These are phyloP conservation scores for Aurelia sp. DNA, from an alignment of 30 jellyfish, hydroid and myxozoan genomes.

Conservation along the genomic window DNA sequence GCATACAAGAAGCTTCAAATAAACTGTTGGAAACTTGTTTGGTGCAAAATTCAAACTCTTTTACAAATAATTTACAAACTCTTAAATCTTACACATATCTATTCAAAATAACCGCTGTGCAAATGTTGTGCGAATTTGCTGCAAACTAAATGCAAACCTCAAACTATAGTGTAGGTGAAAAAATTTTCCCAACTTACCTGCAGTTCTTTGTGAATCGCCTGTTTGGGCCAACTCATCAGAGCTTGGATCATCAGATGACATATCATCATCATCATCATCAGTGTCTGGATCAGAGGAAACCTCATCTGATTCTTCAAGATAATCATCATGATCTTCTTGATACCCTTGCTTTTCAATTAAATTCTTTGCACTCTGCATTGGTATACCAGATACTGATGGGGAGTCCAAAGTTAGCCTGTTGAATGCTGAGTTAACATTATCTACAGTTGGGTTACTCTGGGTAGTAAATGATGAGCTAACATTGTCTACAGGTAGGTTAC, in stretches of 20 bases:
- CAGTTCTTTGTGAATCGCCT: background rate
- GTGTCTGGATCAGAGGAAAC: background rate
- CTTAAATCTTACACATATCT: too few relatives aligned
- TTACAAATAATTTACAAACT: too few relatives aligned
- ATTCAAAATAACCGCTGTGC: too few relatives aligned
- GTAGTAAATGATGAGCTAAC: too few relatives aligned
- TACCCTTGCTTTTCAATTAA: background rate
- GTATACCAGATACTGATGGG: background rate
- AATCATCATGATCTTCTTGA: background rate
- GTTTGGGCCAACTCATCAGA: conserved; percentile 7
- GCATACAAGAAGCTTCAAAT: too few relatives aligned
- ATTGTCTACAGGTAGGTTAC: too few relatives aligned
- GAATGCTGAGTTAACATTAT: background rate
- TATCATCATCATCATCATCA: background rate
- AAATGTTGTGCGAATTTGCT: too few relatives aligned
- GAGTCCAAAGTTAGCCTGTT: background rate
- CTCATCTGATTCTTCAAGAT: background rate
- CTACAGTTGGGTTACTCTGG: background rate
- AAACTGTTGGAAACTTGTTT: too few relatives aligned
- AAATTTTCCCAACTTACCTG: background rate
- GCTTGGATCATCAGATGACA: background rate
- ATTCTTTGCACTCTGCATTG: background rate
- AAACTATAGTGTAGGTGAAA: background rate
- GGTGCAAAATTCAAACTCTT: too few relatives aligned
- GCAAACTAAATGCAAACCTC: too few relatives aligned